Base-by-base conservation (phyloP, 2,888 invertebrate species). In the Machimus atricapillus region DNA sequence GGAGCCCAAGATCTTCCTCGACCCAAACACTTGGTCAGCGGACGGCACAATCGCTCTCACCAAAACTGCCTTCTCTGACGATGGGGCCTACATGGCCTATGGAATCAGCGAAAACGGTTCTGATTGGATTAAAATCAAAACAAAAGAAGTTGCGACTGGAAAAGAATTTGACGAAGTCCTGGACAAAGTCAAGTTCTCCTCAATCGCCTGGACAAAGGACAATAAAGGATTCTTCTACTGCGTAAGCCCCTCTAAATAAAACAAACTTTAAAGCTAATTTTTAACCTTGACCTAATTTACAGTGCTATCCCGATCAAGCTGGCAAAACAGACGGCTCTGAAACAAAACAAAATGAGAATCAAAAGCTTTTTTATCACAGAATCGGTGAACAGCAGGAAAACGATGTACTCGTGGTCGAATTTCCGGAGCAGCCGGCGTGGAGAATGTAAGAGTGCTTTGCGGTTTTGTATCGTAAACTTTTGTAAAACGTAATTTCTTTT, bases 181-280 rank as follows among this genome's bases (percentile, higher is more conserved):
- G 89, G 95, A 96, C 90, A 97, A 97, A 91, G 97, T 98, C 0
- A 99, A 99, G 93, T 99, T 97, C 92, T 97, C 98, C 1, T 94
- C 96, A 16, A 95, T 99, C 93, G 94, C 97, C 0, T 99, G 99
- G 99, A 97, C 97, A 40, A 97, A 97, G 91, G 98, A 99, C 92
- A 96, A 98, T 92, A 95, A 96, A 91, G 99, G 99, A 74, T 94
- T 99, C 89, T 99, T 99, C 93, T 99, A 99, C 93, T 96, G 96
- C 87, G 96, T 96, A 93, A 94, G 94, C 88, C 52, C n/a, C 66
- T 58, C 16, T 76, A 12, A 46, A 8, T 12, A 16, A 14, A 1
- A 43, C 4, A 46, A 16, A 2, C 5, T 23, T 14, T 27, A 19
- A 12, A 66, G 9, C n/a, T n/a, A 8, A 66, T n/a, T 12, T 9